Percentiles rank a stretch among this genome's conserved stretches.
phyloP scores from a whole-genome alignment of 2,113 vertebrate species.

The Panurus biarmicus region DNA sequence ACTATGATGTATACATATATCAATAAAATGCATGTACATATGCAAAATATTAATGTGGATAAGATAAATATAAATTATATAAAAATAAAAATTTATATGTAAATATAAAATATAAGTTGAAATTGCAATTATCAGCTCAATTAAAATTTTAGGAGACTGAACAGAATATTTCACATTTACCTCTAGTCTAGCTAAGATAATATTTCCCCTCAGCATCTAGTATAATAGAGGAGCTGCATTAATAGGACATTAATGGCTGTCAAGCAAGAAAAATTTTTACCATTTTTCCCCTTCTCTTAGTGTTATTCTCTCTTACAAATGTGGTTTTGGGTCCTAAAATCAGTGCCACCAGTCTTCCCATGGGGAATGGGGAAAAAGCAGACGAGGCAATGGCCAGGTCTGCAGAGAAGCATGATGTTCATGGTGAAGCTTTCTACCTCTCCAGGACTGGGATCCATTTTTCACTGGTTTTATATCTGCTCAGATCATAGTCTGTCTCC shows the following conservation, averaged over 20 bases:
- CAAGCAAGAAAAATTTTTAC: background rate
- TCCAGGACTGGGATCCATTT: background rate
- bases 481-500: background rate
- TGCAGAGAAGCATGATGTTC: background rate
- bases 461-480: background rate
- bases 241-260: background rate
- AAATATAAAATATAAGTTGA: background rate
- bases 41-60: background rate
- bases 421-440: background rate
- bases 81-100: too few relatives aligned
- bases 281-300: background rate
- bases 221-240: background rate
- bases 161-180: background rate
- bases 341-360: background rate
- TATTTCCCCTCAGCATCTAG: background rate
- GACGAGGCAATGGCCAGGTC: background rate
- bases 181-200: background rate
- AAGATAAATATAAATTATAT: too few relatives aligned
- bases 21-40: background rate
- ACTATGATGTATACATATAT: too few relatives aligned
- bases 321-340: background rate
- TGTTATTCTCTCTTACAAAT: background rate
- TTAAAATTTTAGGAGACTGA: background rate
- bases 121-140: background rate
- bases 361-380: fast-evolving